A percentile compares a stretch with the other conserved stretches of the same genome.
Conservation (phyloP, 2,797 vertebrate species). For the Ciconia nigra region DNA sequence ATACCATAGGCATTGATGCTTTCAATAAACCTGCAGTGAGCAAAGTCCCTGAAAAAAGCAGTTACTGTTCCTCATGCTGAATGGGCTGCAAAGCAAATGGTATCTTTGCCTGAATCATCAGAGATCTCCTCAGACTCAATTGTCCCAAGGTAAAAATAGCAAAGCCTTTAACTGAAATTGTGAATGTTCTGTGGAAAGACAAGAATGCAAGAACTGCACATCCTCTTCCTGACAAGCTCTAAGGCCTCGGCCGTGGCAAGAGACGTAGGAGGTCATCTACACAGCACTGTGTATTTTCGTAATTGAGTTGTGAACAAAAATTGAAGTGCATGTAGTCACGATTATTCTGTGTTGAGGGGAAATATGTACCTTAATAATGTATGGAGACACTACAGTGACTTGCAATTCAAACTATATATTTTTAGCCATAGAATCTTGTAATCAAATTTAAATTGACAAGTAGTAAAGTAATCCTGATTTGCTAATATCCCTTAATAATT, state of each 20-base stretch:
- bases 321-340: neutral
- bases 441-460: neutral
- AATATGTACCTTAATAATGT: neutral
- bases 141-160: conserved; percentile 5
- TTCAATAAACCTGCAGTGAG: neutral
- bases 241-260: neutral
- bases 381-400: neutral
- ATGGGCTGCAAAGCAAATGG: neutral
- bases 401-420: neutral
- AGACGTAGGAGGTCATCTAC: neutral
- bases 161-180: neutral
- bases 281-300: neutral
- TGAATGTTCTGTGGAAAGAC: neutral
- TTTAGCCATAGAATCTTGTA: neutral
- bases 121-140: neutral
- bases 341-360: neutral
- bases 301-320: neutral
- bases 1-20: neutral
- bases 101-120: neutral
- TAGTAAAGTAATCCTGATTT: neutral
- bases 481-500: neutral
- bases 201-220: neutral
- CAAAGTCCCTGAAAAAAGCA: neutral
- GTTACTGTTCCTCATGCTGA: neutral
- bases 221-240: neutral